Conservation (phyloP, 2,797 vertebrate species). For the Neomorphus geoffroyi region DNA sequence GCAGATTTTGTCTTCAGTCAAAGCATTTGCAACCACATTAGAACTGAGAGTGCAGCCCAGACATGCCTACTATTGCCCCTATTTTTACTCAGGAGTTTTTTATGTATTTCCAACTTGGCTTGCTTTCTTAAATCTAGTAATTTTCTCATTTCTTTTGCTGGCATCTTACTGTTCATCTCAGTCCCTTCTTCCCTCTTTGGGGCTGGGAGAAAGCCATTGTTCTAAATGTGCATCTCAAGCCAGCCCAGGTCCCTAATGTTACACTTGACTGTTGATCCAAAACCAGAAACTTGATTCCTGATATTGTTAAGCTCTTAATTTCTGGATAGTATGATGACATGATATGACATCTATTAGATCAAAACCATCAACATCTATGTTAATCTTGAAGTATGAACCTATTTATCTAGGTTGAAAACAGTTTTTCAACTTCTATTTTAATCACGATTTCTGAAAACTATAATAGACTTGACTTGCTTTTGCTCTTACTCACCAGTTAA, state of each 20-base stretch:
- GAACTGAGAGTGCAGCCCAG: not conserved
- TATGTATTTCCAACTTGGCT: not conserved
- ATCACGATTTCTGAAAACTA: not conserved
- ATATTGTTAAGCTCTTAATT: not conserved
- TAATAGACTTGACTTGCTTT: fast-evolving
- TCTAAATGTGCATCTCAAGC: not conserved
- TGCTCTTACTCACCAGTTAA: too few species aligned
- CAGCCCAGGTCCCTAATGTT: not conserved
- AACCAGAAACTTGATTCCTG: not conserved
- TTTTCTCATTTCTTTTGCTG: not conserved
- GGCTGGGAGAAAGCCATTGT: not conserved
- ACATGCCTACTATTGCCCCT: not conserved
- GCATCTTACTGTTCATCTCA: not conserved
- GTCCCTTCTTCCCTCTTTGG: not conserved
- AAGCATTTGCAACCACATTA: not conserved
- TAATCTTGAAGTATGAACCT: not conserved
- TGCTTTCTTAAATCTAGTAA: not conserved
- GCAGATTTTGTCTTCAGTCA: not conserved
- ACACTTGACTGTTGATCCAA: not conserved
- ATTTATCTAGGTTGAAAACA: not conserved
- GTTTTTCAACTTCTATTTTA: not conserved
- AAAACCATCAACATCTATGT: not conserved
- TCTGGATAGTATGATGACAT: not conserved
- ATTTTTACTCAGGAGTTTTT: not conserved
- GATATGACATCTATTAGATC: not conserved